phyloP scores from a whole-genome alignment of 2,888 invertebrate genomes.

The Campoplex nolae region DNA sequence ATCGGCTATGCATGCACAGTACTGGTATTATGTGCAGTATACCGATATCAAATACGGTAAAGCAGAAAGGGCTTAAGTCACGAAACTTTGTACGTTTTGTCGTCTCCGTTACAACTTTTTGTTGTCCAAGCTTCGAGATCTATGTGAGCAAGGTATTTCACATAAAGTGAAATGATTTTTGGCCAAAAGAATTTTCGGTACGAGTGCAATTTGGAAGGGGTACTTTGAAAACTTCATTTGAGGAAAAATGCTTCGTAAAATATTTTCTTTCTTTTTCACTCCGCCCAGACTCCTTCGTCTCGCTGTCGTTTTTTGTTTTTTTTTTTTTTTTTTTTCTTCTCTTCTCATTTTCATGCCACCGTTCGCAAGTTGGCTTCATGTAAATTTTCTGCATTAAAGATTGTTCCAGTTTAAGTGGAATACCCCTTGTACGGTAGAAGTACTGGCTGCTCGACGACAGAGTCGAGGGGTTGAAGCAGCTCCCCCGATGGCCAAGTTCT shows the following conservation, averaged over 20 bases:
- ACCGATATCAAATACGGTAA: neutral
- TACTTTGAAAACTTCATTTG: neutral
- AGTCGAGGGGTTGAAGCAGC: constrained; percentile 47
- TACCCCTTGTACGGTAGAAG: constrained; percentile 16
- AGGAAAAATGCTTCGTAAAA: neutral
- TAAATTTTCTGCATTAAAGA: constrained; percentile 22
- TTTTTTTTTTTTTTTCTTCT: neutral
- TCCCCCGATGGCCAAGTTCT: constrained; percentile 31
- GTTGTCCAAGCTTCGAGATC: neutral
- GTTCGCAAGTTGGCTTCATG: constrained; percentile 10
- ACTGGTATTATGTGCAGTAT: constrained; percentile 7
- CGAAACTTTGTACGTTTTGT: neutral
- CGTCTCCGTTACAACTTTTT: neutral
- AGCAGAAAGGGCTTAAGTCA: constrained; percentile 2
- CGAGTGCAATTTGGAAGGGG: neutral
- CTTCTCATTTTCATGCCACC: neutral
- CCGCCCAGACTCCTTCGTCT: neutral
- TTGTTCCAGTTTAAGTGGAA: constrained; percentile 17
- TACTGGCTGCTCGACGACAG: constrained; percentile 31
- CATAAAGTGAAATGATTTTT: constrained; percentile 34
- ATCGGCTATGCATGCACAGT: constrained; percentile 42
- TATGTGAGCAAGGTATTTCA: constrained; percentile 2
- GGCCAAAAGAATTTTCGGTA: constrained; percentile 10
- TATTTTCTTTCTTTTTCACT: neutral
- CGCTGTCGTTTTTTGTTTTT: neutral